These are phyloP conservation scores for Xylota sylvarum DNA, from an alignment of 2,888 invertebrate genomes.

Conservation along the genomic window DNA sequence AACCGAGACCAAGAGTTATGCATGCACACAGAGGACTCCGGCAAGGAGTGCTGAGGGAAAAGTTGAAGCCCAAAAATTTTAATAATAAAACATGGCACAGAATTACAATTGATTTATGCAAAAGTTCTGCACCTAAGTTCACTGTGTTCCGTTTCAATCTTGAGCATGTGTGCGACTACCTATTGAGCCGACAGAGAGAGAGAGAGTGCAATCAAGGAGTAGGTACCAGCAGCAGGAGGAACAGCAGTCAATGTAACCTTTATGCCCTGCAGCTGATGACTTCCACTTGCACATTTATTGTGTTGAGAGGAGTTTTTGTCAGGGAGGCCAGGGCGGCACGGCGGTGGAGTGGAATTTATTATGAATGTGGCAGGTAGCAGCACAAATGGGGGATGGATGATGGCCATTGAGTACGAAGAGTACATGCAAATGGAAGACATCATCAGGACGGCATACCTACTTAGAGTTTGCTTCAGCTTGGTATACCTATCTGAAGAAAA, in stretches of 20 bases:
- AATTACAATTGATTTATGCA: constrained; percentile 77
- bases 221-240: constrained; percentile 45
- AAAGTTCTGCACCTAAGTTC: constrained; percentile 76
- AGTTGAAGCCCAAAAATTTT: constrained; percentile 74
- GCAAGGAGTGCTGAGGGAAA: constrained; percentile 39
- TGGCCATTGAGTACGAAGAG: constrained; percentile 67
- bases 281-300: constrained; percentile 76
- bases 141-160: constrained; percentile 42
- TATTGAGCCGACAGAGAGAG: neutral
- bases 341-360: constrained; percentile 71
- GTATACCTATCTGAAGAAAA: constrained; percentile 57
- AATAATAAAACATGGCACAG: constrained; percentile 77
- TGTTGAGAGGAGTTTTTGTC: constrained; percentile 49
- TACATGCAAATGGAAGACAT: constrained; percentile 70
- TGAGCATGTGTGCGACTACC: constrained; percentile 1
- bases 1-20: no score
- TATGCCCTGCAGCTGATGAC: constrained; percentile 76
- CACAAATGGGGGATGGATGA: constrained; percentile 73
- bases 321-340: constrained; percentile 18
- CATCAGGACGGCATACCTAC: constrained; percentile 62
- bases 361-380: constrained; percentile 75
- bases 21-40: neutral
- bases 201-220: constrained; percentile 34
- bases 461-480: constrained; percentile 17
- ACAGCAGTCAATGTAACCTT: constrained; percentile 70